phyloP scores from a whole-genome alignment of 2,888 invertebrate species.

The Hirudinaria manillensis region DNA sequence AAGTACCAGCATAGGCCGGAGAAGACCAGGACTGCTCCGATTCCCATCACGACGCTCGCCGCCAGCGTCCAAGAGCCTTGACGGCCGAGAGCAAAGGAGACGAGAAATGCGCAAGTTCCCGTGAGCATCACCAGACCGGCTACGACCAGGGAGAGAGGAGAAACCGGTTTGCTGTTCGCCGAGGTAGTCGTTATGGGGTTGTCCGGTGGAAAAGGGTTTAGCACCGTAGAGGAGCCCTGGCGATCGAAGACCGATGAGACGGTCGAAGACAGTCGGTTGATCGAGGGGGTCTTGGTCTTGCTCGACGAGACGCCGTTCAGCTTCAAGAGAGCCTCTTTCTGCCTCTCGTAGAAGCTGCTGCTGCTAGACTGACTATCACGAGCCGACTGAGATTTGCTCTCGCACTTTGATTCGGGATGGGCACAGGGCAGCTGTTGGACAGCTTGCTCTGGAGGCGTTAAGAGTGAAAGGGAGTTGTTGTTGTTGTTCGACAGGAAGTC shows the following conservation, averaged over 20 bases:
- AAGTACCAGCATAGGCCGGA: conserved; percentile 33
- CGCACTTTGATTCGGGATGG: background rate
- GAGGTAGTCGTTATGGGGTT: conserved; percentile 24
- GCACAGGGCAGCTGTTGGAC: background rate
- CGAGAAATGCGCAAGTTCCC: conserved; percentile 32
- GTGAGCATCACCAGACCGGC: conserved; percentile 31
- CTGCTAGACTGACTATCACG: background rate
- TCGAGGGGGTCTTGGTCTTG: background rate
- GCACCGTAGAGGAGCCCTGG: conserved; percentile 10
- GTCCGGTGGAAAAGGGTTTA: conserved; percentile 5
- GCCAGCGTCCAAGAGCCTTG: conserved; percentile 32
- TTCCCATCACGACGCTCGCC: conserved; percentile 31
- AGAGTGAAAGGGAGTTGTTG: background rate
- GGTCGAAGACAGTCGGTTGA: conserved; percentile 24
- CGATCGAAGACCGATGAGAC: conserved; percentile 24
- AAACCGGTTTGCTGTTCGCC: conserved; percentile 27
- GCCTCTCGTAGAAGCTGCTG: conserved; percentile 10
- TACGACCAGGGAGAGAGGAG: conserved; percentile 21
- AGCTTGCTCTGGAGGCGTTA: background rate
- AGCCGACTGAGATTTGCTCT: background rate
- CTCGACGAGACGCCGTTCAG: background rate
- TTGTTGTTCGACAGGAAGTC: conserved; percentile 1
- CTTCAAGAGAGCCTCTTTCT: conserved; percentile 16
- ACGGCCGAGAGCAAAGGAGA: conserved; percentile 27
- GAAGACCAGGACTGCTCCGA: conserved; percentile 32